Evolutionary conservation across 2,113 vertebrate species (phyloP), one percentile per base, ranked within the genome.

Genomic region (Ameiurus melas): DNA sequence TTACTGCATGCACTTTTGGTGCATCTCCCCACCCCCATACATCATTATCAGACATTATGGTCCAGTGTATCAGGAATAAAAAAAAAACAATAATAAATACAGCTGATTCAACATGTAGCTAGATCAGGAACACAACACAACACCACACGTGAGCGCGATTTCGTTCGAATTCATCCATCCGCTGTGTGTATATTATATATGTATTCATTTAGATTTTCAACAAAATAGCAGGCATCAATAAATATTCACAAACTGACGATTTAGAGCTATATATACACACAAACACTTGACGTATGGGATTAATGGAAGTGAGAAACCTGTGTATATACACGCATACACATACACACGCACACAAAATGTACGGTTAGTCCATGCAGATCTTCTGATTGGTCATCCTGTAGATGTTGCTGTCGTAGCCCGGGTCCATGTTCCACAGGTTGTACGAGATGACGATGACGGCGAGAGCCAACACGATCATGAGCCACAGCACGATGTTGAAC

Each of bases 361-460:
- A 4, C 1, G 57, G 2, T 77, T 94, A 99, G 93, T 99, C 98
- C 97, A 99, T 96, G 92, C 98, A 96, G 94, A 99, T 99, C 96
- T 99, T 99, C 96, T 99, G 98, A 93, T 99, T 99, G 92, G 98
- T 99, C 98, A 99, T 99, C 95, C 98, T 97, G 88, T 99, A 99
- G 95, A 99, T 99, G 94, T 99, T 99, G 95, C 98, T 99, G 92
- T 99, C 98, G 30, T 99, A 99, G 17, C 98, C 98, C 30, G 98
- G 98, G 95, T 99, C 98, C 98, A 99, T 99, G 96, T 99, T n/a
- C n/a, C n/a, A n/a, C n/a, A n/a, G n/a, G n/a, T n/a, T n/a, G n/a
- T n/a, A n/a, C n/a, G n/a, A n/a, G n/a, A n/a, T n/a, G n/a, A n/a
- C n/a, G n/a, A n/a, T n/a, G n/a, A n/a, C n/a, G n/a, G n/a, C n/a